These are phyloP conservation scores for Pogonocherus hispidulus DNA, from an alignment of 2,888 invertebrate species.

Conservation along the genomic window DNA sequence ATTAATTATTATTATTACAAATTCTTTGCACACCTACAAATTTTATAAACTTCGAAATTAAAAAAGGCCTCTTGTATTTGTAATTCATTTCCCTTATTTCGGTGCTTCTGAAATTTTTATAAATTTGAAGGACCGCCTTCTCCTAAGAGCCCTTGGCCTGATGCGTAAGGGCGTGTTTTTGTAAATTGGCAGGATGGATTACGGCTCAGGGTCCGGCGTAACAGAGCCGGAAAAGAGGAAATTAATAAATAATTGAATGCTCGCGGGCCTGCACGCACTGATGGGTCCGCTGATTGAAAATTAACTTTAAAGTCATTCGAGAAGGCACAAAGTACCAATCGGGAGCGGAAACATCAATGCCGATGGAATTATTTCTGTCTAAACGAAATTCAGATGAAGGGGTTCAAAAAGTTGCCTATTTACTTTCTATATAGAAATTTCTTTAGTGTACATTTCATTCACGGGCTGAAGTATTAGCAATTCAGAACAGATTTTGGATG, in stretches of 20 bases:
- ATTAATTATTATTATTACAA: too few species aligned
- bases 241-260: conserved; percentile 62
- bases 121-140: not conserved
- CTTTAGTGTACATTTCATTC: too few species aligned
- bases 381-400: not conserved
- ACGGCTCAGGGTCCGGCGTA: conserved; percentile 44
- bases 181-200: conserved; percentile 10
- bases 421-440: not conserved
- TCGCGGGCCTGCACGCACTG: conserved; percentile 57
- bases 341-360: conserved; percentile 33
- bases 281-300: conserved; percentile 59
- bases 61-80: too few species aligned
- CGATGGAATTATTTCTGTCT: not conserved
- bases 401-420: not conserved
- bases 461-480: too few species aligned
- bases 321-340: not conserved
- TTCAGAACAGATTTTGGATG: too few species aligned
- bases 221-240: conserved; percentile 56
- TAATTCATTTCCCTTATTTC: not conserved
- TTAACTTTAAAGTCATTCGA: conserved; percentile 49
- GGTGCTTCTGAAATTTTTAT: not conserved
- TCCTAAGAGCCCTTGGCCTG: not conserved
- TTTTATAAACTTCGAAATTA: too few species aligned
- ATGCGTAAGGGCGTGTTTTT: not conserved
- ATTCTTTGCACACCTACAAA: not conserved